phyloP scores from a whole-genome alignment of 1,140 invertebrate species.

The Drosophila santomea region DNA sequence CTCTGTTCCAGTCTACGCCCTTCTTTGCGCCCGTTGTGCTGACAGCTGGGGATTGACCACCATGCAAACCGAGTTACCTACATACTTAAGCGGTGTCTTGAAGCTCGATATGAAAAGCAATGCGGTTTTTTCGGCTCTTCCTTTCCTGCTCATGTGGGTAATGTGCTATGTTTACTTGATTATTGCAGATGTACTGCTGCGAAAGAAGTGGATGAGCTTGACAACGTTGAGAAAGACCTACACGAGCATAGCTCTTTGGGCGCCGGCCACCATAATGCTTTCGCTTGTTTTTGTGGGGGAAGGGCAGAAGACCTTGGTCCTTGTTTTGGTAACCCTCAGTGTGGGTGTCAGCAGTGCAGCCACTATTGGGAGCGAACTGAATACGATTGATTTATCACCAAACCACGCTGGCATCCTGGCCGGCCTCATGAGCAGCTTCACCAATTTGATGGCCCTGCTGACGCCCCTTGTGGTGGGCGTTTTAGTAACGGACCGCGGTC shows the following conservation, averaged over 20 bases:
- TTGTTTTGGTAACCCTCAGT: constrained; percentile 88
- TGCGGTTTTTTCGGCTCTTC: constrained; percentile 91
- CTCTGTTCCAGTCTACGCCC: constrained; percentile 92
- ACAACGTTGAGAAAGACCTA: constrained; percentile 88
- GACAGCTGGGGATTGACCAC: constrained; percentile 98
- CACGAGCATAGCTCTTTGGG: constrained; percentile 88
- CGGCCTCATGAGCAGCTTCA: constrained; percentile 90
- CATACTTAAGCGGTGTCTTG: constrained; percentile 94
- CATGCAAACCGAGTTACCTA: constrained; percentile 95
- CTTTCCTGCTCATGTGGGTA: constrained; percentile 91
- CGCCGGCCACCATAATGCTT: constrained; percentile 87
- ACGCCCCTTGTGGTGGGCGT: constrained; percentile 88
- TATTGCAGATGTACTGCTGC: constrained; percentile 87
- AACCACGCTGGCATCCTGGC: constrained; percentile 90
- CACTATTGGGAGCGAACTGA: constrained; percentile 89
- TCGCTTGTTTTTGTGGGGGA: constrained; percentile 87
- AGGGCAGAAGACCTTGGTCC: constrained; percentile 86
- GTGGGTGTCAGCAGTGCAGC: constrained; percentile 92
- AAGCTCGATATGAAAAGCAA: constrained; percentile 91
- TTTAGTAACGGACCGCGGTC: constrained; percentile 87
- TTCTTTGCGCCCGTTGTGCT: constrained; percentile 93
- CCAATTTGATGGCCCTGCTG: constrained; percentile 89
- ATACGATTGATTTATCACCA: constrained; percentile 91
- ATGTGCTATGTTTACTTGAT: constrained; percentile 89
- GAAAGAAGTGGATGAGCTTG: constrained; percentile 86